Conservation (phyloP, 2,888 invertebrate genomes). For the Chymomyza procnemis region DNA sequence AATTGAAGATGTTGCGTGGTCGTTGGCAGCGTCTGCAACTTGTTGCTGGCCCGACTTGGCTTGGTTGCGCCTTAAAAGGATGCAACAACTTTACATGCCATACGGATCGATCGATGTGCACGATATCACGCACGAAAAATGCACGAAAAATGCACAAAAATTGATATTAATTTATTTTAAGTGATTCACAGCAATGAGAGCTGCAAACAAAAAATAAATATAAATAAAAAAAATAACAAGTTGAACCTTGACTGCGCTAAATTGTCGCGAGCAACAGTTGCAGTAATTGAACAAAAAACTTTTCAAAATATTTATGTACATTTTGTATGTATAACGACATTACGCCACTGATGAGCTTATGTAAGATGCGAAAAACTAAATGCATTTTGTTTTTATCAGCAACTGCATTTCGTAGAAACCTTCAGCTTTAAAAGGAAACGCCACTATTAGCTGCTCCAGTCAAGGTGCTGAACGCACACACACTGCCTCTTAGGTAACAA, state of each 20-base stretch:
- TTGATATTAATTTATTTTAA: conserved; percentile 71
- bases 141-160: conserved; percentile 58
- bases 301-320: too few species aligned
- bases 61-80: conserved; percentile 56
- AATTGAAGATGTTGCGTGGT: conserved; percentile 34
- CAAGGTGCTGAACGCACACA: too few species aligned
- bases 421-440: too few species aligned
- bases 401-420: not conserved
- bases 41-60: conserved; percentile 28
- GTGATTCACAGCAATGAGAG: conserved; percentile 53
- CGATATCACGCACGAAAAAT: conserved; percentile 51
- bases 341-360: not conserved
- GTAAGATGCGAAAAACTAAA: not conserved
- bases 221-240: conserved; percentile 18
- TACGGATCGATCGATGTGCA: conserved; percentile 5
- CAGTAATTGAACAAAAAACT: conserved; percentile 21
- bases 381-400: not conserved
- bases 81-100: conserved; percentile 38
- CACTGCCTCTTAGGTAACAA: too few species aligned
- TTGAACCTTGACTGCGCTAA: conserved; percentile 55
- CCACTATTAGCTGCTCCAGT: too few species aligned
- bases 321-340: not conserved
- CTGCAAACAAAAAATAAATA: conserved; percentile 22
- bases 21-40: conserved; percentile 33
- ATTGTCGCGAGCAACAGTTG: conserved; percentile 47